Conservation (phyloP, 2,797 vertebrate genomes). For the Moxostoma hubbsi region DNA sequence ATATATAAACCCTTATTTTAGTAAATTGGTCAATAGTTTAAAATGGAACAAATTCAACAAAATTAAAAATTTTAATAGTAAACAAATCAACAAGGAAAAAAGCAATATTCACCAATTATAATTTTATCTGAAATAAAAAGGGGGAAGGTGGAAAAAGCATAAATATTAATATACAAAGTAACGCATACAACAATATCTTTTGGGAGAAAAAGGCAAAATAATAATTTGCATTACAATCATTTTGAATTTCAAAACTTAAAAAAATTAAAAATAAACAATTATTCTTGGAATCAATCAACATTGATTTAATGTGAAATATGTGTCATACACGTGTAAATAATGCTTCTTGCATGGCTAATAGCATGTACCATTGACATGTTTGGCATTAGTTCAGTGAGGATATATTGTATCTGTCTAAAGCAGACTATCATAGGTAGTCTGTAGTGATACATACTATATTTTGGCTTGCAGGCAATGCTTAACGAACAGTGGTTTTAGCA, state of each 20-base stretch:
- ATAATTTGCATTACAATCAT: not conserved
- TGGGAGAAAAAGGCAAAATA: too few species aligned
- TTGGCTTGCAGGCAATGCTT: slow-evolving; percentile 3
- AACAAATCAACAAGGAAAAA: too few species aligned
- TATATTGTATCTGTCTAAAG: slow-evolving; percentile 2
- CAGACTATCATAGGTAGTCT: not conserved
- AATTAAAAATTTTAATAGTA: too few species aligned
- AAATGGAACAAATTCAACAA: too few species aligned
- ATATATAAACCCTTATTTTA: too few species aligned
- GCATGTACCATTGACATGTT: not conserved
- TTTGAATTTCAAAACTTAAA: too few species aligned
- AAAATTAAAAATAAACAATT: not conserved
- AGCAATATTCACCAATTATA: not conserved
- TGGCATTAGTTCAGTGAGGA: slow-evolving; percentile 1
- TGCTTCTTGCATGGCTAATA: slow-evolving; percentile 4
- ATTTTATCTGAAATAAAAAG: not conserved
- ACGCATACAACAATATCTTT: not conserved
- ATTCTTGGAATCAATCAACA: not conserved
- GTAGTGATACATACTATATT: not conserved
- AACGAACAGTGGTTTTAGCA: slow-evolving; percentile 14
- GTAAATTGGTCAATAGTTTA: too few species aligned
- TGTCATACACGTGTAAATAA: not conserved
- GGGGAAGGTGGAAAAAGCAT: not conserved
- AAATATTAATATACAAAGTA: not conserved
- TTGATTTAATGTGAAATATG: not conserved